Base-by-base conservation (phyloP, 2,113 vertebrate species). In the Lanius ludovicianus region DNA sequence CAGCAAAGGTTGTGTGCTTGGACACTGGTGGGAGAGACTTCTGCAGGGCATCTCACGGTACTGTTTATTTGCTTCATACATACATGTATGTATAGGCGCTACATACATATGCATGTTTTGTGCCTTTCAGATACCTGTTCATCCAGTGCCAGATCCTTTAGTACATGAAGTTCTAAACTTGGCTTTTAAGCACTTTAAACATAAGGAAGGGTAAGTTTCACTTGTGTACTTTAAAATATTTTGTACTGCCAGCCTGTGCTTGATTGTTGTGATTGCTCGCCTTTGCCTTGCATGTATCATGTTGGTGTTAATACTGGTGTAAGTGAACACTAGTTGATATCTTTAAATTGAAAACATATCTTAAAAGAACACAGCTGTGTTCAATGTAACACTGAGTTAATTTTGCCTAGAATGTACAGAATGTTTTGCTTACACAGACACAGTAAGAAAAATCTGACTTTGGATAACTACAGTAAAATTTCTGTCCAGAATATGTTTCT, bases 181-280 rank as follows among this genome's bases (percentile, higher is more conserved):
- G 98, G 99, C 99, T 97, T 99, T 99, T 97, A 99, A 99, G 99
- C 99, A 99, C 99, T 99, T 99, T 99, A 99, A 99, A 99, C 99
- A 99, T 97, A 99, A 99, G 98, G 99, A 99, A 98, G 99, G 99
- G 99, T 99, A 98, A 99, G 80, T 92, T 71, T 71, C 37, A 39
- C 33, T 52, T 57, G 11, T 42, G 7, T 71, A 5, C 21, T 76
- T 71, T 6, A 47, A 86, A 85, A 41, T 84, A 11, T 12, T 88
- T 73, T 35, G 13, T 76, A 8, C 74, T 85, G 41, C 18, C 20
- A 55, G 20, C 13, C 35, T 80, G 15, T 67, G 20, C 27, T 78
- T 67, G 27, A 20, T 23, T 69, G 42, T 46, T 67, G 35, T 63
- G 71, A 13, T 59, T 80, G 20, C 71, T 84, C 19, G 37, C 13